phyloP scores from a whole-genome alignment of 1,140 invertebrate genomes.

The Nylanderia fulva region DNA sequence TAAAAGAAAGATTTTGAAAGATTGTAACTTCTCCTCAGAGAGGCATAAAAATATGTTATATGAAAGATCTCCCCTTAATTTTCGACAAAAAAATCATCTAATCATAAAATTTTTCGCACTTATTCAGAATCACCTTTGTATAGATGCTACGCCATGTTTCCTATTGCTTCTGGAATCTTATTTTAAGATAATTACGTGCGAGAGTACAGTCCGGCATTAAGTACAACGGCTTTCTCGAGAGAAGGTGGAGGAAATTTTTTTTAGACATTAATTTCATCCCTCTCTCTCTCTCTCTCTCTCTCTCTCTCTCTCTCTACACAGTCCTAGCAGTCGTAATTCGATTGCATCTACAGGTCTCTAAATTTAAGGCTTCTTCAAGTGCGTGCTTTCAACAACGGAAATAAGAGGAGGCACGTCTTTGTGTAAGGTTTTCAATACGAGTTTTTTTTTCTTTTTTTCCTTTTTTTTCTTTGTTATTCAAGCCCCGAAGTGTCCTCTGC shows the following conservation, averaged over 20 bases:
- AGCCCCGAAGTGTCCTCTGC: conserved; percentile 43
- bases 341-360: conserved; percentile 54
- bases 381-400: conserved; percentile 9
- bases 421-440: conserved; percentile 20
- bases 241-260: conserved; percentile 32
- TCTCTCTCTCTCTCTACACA: no score
- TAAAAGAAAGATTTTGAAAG: no score
- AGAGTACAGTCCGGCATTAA: conserved; percentile 67
- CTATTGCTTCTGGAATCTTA: conserved; percentile 74
- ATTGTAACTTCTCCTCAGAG: no score
- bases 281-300: no score
- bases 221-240: conserved; percentile 66
- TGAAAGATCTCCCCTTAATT: no score
- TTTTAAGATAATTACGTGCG: conserved; percentile 66
- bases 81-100: no score
- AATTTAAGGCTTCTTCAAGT: conserved; percentile 41
- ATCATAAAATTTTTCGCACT: no score
- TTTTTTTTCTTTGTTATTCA: conserved; percentile 19
- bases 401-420: conserved; percentile 33
- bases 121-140: no score
- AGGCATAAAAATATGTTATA: no score
- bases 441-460: conserved; percentile 1
- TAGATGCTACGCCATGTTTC: conserved; percentile 51
- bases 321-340: conserved; percentile 44
- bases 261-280: conserved; percentile 26